A percentile compares a stretch with the other conserved stretches of the same genome.
Evolutionary conservation across 1,140 invertebrate species (phyloP).

Genomic region (Drosophila nebulosa): DNA sequence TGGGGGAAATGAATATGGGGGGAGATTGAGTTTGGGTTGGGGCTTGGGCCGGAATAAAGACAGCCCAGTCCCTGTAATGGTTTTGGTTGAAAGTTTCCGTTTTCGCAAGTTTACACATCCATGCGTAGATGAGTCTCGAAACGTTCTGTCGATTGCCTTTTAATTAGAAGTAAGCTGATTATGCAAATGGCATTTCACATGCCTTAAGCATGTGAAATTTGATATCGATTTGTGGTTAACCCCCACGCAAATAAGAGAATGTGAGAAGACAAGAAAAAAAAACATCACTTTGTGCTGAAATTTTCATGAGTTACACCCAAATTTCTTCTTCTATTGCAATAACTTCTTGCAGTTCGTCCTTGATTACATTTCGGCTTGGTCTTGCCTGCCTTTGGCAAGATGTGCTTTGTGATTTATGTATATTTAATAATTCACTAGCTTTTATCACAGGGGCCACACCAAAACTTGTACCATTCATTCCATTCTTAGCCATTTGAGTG

Average conservation of each 20-base stretch:
- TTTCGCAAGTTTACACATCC: constrained; percentile 1
- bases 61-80: not conserved
- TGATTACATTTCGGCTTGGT: constrained; percentile 15
- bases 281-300: constrained; percentile 25
- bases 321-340: not conserved
- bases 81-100: constrained; percentile 32
- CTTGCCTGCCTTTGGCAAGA: constrained; percentile 2
- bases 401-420: constrained; percentile 58
- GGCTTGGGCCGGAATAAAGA: not conserved
- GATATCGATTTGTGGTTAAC: constrained; percentile 41
- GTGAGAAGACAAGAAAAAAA: not conserved
- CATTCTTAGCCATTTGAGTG: constrained; percentile 43
- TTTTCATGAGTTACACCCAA: constrained; percentile 29
- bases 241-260: not conserved
- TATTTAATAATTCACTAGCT: constrained; percentile 70
- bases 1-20: not conserved
- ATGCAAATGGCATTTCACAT: constrained; percentile 54
- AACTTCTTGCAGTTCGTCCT: constrained; percentile 1
- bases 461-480: constrained; percentile 17
- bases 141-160: constrained; percentile 50
- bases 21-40: not conserved
- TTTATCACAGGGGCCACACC: constrained; percentile 57
- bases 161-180: constrained; percentile 72
- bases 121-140: constrained; percentile 1
- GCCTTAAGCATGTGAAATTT: constrained; percentile 46